Evolutionary conservation across 2,888 invertebrate species (phyloP).

Genomic region (Dascillus cervinus): DNA sequence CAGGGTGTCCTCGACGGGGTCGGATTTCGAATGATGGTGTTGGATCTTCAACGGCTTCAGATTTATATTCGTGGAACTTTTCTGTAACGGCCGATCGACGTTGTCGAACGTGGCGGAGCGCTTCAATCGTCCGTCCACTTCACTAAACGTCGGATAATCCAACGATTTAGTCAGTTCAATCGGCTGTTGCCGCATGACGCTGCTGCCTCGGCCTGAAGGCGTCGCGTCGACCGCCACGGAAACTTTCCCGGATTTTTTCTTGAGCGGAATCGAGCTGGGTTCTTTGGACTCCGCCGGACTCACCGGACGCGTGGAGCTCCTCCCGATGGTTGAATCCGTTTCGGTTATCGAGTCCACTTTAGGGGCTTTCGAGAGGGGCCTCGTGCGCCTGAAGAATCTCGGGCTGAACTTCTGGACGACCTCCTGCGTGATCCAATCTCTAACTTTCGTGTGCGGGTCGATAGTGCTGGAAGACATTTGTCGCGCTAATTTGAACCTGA

Average conservation of each 20-base stretch:
- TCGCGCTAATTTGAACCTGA: conserved; percentile 57
- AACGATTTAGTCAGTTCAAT: conserved; percentile 65
- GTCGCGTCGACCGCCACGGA: conserved; percentile 76
- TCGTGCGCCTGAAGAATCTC: conserved; percentile 50
- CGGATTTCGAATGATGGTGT: conserved; percentile 60
- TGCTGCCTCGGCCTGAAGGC: conserved; percentile 63
- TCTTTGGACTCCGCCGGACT: conserved; percentile 24
- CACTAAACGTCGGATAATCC: conserved; percentile 35
- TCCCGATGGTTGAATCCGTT: conserved; percentile 28
- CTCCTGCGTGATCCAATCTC: conserved; percentile 79
- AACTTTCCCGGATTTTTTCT: conserved; percentile 54
- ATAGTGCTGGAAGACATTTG: conserved; percentile 74
- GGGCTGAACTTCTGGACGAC: conserved; percentile 67
- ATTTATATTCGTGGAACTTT: conserved; percentile 36
- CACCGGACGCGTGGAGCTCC: conserved; percentile 37
- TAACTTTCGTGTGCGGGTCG: conserved; percentile 78
- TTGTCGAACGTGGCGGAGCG: conserved; percentile 45
- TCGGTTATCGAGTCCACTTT: conserved; percentile 15
- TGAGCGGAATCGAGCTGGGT: conserved; percentile 3
- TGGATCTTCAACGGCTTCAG: conserved; percentile 44
- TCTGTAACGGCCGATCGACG: conserved; percentile 27
- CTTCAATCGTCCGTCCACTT: conserved; percentile 29
- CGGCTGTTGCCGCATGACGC: conserved; percentile 67
- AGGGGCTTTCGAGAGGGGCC: conserved; percentile 25
- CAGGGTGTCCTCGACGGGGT: conserved; percentile 54